phyloP scores from a whole-genome alignment of 2,113 vertebrate species.

The Pelobates fuscus region DNA sequence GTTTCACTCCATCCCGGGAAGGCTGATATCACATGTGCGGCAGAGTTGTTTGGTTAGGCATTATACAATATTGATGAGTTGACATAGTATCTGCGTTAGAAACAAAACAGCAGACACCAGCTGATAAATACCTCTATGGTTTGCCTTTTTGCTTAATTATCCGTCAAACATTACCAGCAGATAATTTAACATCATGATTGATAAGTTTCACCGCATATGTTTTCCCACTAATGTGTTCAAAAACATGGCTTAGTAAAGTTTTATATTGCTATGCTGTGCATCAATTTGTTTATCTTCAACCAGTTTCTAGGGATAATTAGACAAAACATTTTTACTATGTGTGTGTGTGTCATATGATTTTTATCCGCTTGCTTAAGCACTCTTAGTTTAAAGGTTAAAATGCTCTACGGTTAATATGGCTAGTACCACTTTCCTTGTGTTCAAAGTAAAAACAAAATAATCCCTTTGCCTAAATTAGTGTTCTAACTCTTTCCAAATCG shows the following conservation, averaged over 20 bases:
- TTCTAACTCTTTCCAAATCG: too few relatives aligned
- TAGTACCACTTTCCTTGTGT: constrained; percentile 4
- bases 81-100: constrained; percentile 12
- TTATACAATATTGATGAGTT: constrained; percentile 43
- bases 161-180: constrained; percentile 28
- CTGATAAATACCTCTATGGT: constrained; percentile 39
- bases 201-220: constrained; percentile 31
- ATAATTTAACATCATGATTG: constrained; percentile 38
- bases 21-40: too few relatives aligned
- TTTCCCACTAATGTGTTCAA: constrained; percentile 13
- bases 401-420: constrained; percentile 23
- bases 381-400: constrained; percentile 28
- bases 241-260: constrained; percentile 1
- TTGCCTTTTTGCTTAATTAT: constrained; percentile 39
- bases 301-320: constrained; percentile 31
- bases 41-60: background rate
- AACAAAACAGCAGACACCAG: constrained; percentile 17
- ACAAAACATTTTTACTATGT: constrained; percentile 37
- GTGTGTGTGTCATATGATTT: constrained; percentile 16
- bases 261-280: constrained; percentile 14
- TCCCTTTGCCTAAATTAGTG: background rate
- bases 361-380: constrained; percentile 36
- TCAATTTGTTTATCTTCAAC: constrained; percentile 32
- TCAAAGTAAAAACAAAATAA: constrained; percentile 19
- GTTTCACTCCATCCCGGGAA: too few relatives aligned